Evolutionary conservation across 64 coral and sea anemone species (phyloP).

Genomic region (Actinia equina): DNA sequence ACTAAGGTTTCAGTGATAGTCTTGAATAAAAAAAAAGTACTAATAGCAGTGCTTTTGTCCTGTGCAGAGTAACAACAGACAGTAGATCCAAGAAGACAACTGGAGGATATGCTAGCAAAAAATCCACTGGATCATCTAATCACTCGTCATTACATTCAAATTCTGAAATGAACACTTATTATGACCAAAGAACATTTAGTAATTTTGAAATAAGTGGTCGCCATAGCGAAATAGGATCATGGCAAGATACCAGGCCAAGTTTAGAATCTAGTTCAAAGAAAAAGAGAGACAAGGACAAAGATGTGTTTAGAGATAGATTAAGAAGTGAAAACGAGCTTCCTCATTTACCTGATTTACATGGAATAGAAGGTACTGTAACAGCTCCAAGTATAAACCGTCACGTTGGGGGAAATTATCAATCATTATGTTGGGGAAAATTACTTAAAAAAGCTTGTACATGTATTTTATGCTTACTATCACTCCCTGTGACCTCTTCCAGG

Average conservation of each 20-base stretch:
- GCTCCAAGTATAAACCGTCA: neutral
- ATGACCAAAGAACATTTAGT: slow-evolving; percentile 90
- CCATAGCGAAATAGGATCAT: slow-evolving; percentile 70
- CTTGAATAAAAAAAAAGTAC: neutral
- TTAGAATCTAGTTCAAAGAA: slow-evolving; percentile 81
- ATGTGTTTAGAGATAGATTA: slow-evolving; percentile 56
- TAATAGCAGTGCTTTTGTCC: neutral
- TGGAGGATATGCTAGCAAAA: slow-evolving; percentile 6
- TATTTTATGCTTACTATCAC: too few relatives aligned
- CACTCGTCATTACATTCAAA: slow-evolving; percentile 34
- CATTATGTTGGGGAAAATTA: too few relatives aligned
- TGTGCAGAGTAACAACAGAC: slow-evolving; percentile 31
- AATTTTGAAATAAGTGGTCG: slow-evolving; percentile 79
- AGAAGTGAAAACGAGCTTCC: slow-evolving; percentile 87
- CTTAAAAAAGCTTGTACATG: too few relatives aligned
- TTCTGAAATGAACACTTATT: slow-evolving; percentile 66
- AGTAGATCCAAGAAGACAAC: slow-evolving; percentile 47
- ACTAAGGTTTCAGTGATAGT: too few relatives aligned
- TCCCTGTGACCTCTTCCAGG: too few relatives aligned
- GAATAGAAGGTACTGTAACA: slow-evolving; percentile 64
- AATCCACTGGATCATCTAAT: slow-evolving; percentile 23
- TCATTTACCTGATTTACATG: slow-evolving; percentile 79
- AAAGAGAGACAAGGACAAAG: slow-evolving; percentile 78
- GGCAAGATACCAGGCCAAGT: slow-evolving; percentile 57
- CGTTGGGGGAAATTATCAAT: too few relatives aligned